These are phyloP conservation scores for Sebastes melanostomus DNA, from an alignment of 2,797 vertebrate genomes.

Conservation along the genomic window DNA sequence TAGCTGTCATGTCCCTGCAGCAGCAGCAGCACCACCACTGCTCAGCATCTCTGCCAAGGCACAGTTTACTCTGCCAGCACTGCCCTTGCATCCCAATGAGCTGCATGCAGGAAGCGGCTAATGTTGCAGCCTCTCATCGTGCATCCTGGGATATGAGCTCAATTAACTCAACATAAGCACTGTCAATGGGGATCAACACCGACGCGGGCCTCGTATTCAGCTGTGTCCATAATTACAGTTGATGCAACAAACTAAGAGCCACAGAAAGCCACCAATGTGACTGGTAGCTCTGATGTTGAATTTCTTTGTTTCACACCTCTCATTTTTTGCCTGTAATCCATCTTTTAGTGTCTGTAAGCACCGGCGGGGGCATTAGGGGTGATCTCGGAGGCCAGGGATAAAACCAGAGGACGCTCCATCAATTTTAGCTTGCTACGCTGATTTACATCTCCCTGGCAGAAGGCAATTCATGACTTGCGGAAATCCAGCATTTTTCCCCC, in stretches of 20 bases:
- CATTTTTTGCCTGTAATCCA: constrained; percentile 53
- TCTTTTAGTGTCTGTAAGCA: constrained; percentile 44
- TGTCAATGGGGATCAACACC: constrained; percentile 59
- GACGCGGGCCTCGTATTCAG: constrained; percentile 40
- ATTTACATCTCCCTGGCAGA: constrained; percentile 80
- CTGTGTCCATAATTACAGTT: constrained; percentile 49
- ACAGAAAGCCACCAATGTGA: constrained; percentile 43
- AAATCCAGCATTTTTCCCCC: constrained; percentile 62
- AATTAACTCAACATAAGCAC: constrained; percentile 74
- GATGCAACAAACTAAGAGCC: constrained; percentile 27
- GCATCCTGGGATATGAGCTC: constrained; percentile 71
- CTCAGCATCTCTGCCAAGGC: constrained; percentile 77
- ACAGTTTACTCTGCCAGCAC: constrained; percentile 80
- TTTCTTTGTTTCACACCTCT: constrained; percentile 58
- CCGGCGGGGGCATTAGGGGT: constrained; percentile 42
- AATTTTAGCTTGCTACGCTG: constrained; percentile 74
- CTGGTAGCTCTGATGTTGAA: constrained; percentile 49
- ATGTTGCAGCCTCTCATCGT: constrained; percentile 73
- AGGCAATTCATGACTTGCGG: constrained; percentile 74
- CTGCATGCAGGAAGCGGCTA: constrained; percentile 71
- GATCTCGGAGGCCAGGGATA: constrained; percentile 68
- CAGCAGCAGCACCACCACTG: constrained; percentile 48
- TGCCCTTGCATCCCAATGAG: constrained; percentile 82
- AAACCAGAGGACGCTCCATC: constrained; percentile 76
- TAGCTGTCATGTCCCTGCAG: constrained; percentile 82